Evolutionary conservation across 2,888 invertebrate genomes (phyloP).

Genomic region (Uloborus plumipes): DNA sequence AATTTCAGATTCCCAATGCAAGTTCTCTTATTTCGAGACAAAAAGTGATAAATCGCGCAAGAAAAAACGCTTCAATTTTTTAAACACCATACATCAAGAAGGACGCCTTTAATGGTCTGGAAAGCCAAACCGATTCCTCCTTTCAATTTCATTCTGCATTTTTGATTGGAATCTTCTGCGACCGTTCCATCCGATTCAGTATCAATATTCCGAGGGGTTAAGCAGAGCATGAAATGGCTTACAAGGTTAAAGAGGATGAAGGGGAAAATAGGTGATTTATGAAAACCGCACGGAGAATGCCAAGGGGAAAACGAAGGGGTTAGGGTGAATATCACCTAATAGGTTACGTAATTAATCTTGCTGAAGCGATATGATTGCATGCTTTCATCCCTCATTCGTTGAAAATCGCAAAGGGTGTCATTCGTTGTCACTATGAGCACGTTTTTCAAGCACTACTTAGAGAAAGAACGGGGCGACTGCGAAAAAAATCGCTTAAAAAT

Average conservation of each 20-base stretch:
- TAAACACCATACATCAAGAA: too few species aligned
- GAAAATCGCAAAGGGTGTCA: too few species aligned
- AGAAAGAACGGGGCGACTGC: too few species aligned
- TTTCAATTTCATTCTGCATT: slow-evolving; percentile 7
- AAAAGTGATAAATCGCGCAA: too few species aligned
- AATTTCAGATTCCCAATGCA: too few species aligned
- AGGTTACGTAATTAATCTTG: slow-evolving; percentile 21
- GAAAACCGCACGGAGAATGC: slow-evolving; percentile 5
- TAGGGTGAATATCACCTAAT: not conserved
- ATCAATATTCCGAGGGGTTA: not conserved
- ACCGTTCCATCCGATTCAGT: not conserved
- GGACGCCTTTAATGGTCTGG: too few species aligned
- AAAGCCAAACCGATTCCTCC: not conserved
- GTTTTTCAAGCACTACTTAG: too few species aligned
- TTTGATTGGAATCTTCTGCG: slow-evolving; percentile 2
- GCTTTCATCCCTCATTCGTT: too few species aligned
- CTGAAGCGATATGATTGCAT: not conserved
- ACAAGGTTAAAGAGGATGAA: slow-evolving; percentile 36
- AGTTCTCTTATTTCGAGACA: too few species aligned
- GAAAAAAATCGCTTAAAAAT: too few species aligned
- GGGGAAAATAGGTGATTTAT: slow-evolving; percentile 23
- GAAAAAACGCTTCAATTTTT: too few species aligned
- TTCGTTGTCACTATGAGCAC: too few species aligned
- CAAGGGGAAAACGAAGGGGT: slow-evolving; percentile 1
- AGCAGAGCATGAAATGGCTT: slow-evolving; percentile 43